Percentiles rank a stretch among this genome's conserved stretches.
Conservation (phyloP, 1,140 invertebrate genomes). For the Ridgeia piscesae region DNA sequence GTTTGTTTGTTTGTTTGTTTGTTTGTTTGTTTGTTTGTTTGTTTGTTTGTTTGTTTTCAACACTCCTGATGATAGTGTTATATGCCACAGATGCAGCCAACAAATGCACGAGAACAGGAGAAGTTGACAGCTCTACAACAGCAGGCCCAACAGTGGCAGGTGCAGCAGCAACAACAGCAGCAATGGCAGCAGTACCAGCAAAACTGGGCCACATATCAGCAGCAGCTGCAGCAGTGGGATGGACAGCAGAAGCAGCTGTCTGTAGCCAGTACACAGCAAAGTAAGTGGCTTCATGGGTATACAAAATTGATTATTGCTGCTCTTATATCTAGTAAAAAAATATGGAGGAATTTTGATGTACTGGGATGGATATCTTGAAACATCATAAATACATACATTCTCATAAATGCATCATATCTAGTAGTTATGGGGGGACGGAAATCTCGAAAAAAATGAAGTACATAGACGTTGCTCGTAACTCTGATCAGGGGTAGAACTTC, state of each 20-base stretch:
- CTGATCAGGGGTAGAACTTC: too few relatives aligned
- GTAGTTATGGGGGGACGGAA: too few relatives aligned
- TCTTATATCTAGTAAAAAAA: neutral
- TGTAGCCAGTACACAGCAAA: neutral
- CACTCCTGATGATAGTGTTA: neutral
- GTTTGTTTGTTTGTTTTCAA: too few relatives aligned
- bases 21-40: too few relatives aligned
- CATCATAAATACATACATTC: too few relatives aligned
- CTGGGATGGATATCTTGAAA: too few relatives aligned
- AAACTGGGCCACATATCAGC: conserved; percentile 8
- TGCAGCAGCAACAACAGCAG: conserved; percentile 33
- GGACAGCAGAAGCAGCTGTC: neutral
- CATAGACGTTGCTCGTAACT: too few relatives aligned
- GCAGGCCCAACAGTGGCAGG: conserved; percentile 41
- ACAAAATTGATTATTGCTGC: neutral
- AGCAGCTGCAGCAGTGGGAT: neutral
- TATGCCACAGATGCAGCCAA: conserved; percentile 22
- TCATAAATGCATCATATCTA: too few relatives aligned
- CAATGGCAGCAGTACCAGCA: conserved; percentile 22
- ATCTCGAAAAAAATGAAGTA: too few relatives aligned
- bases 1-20: too few relatives aligned
- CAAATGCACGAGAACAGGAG: conserved; percentile 33
- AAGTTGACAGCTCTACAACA: conserved; percentile 34
- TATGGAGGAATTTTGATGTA: too few relatives aligned
- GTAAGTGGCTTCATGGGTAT: neutral